Base-by-base conservation (phyloP, 1,140 invertebrate genomes). In the Whitmania pigra region DNA sequence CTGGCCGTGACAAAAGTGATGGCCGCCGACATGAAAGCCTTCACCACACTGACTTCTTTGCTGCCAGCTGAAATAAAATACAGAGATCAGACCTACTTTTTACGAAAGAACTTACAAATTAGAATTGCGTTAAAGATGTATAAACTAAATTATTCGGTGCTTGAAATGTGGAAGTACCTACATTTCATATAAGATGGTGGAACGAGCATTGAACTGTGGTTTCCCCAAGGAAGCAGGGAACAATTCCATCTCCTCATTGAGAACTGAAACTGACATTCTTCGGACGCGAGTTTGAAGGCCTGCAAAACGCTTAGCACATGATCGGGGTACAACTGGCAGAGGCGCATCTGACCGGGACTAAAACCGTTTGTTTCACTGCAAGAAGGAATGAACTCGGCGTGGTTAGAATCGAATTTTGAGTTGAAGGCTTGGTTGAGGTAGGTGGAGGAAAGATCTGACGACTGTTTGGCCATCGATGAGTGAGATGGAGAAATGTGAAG, bases 41-140 rank as follows among this genome's bases (percentile, higher is more conserved):
- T 89, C 15, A 90, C 89, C 81, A 95, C 95, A 6, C 91, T 92
- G 25, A 91, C 88, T 82, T 96, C 93, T 74, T 91, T 84, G 75
- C 90, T 92, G 0, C 88, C 92, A 94, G 85, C 40, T 68, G 67
- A 22, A 40, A 7, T 31, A n/a, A 68, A 2, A 40, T 31, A 31
- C 4, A 29, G 4, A 11, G 22, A 25, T 36, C 25, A 68, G 25
- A 68, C 25, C 36, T 15, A 68, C n/a, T 31, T 31, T 9, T 22
- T 22, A 68, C 13, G 6, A 36, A 20, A n/a, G n/a, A 40, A 31
- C 2, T 36, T 36, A 36, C 31, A 68, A 27, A 68, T 22, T 22
- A 68, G 25, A 27, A 13, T 27, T 40, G 7, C 7, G 2, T 36
- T n/a, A 43, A 11, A 29, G 9, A 4, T 15, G 36, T 7, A 15